Evolutionary conservation across 2,797 vertebrate species (phyloP), one percentile per base, ranked within the genome.

Genomic region (Channallabes apus): DNA sequence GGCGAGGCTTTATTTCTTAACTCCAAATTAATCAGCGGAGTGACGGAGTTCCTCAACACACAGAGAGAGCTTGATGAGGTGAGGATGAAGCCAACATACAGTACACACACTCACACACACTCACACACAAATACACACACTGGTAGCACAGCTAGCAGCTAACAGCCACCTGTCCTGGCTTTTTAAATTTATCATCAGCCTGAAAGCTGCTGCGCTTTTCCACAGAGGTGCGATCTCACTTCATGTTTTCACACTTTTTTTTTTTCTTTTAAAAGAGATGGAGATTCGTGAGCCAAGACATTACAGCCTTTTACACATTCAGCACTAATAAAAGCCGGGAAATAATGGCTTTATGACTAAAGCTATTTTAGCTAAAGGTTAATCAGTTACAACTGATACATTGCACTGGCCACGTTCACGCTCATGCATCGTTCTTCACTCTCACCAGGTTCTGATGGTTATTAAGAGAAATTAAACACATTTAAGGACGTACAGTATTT

Each of bases 1-100:
- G 97, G 97, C 15, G 98, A 99, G 93, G 97, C 98, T 8, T 92
- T 99, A 91, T 99, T 99, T 94, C 97, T 99, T 96, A 99, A 97
- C 91, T 98, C 98, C 0, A 98, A 97, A 91, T 96, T 99, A 92
- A 97, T 99, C 93, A 96, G 96, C 76, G 98, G 98, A 69, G 98
- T 99, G 87, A 99, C 98, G 0, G 98, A 99, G 94, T 99, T 98
- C 92, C 97, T 99, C 83, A 99, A 98, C 92, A 98, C 97, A 0
- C 97, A 97, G 90, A 92, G 86, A 61, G 98, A 99, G 87, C 94
- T 99, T 12, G 95, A 93, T 82, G 97, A 99, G 97, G 98, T 99
- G 95, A 94, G 90, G 90, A 54, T 46, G n/a, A 22, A 58, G 27
- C 27, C 17, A 27, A 29, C 5, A 41, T 41, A 51, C 73, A 12